Base-by-base conservation (phyloP, 2,888 invertebrate species). In the Cerastis rubricosa region DNA sequence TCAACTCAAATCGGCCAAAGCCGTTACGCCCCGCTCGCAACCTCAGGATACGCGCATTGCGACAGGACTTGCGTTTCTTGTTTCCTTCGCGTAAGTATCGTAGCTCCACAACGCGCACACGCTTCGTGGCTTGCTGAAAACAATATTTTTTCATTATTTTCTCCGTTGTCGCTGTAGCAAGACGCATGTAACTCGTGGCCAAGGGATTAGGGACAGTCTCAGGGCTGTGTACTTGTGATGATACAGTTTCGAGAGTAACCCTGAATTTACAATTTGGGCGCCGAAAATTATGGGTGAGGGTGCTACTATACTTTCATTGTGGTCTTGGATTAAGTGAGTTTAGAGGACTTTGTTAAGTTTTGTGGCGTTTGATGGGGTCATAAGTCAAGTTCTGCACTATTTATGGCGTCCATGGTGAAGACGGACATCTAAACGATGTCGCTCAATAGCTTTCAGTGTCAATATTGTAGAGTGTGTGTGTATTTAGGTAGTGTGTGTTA, bases 191-290 rank as follows among this genome's bases (percentile, higher is more conserved):
- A 7, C 1, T 64, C 7, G 43, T 64, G 64, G 43, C 64, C n/a
- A 45, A 14, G 64, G n/a, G 43, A 9, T 64, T 25, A 74, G 59
- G 51, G 49, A 22, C 64, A 61, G 67, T 57, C 70, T 70, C 47
- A n/a, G 35, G 63, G 3, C 65, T 45, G 40, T 61, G 76, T 75
- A 75, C 67, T 72, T 71, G 54, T 64, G 54, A 57, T 69, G 73
- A 76, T 74, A 74, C 79, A 76, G 80, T 83, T 75, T 80, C 40
- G 61, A 63, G 68, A 54, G 67, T 59, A 67, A 67, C 71, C 65
- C 75, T 83, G 83, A 81, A 83, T 83, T 25, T 74, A 71, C 77
- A 83, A 83, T 83, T 71, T 74, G 11, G 51, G 17, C 2, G 45
- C 12, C 29, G 57, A 66, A 69, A 76, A 70, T 70, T 43, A 66